phyloP scores from a whole-genome alignment of 2,113 vertebrate species.

The Macquaria ambigua region DNA sequence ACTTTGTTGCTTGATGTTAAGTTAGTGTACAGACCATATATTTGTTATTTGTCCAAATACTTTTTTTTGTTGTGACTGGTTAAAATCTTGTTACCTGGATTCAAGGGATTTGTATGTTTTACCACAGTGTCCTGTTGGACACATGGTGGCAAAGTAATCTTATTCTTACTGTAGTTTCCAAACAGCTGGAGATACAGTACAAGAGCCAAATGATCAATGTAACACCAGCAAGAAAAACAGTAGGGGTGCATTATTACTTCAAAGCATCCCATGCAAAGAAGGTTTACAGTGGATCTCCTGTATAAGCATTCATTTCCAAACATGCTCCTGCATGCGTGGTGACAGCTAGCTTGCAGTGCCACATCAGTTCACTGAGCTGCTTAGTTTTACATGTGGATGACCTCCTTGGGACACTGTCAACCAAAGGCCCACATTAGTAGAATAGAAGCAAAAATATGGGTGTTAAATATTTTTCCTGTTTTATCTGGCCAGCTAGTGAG shows the following conservation, averaged over 20 bases:
- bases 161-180: background rate
- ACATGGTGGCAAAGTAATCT: background rate
- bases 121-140: too few species aligned
- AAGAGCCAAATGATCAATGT: background rate
- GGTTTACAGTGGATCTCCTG: background rate
- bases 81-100: background rate
- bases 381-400: constrained; percentile 40
- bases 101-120: background rate
- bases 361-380: constrained; percentile 14
- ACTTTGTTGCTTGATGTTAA: background rate
- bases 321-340: background rate
- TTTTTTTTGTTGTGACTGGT: background rate
- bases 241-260: background rate
- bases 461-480: constrained; percentile 40
- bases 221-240: background rate
- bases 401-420: constrained; percentile 18
- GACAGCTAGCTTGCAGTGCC: background rate
- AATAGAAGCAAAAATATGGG: constrained; percentile 16
- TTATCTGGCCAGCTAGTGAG: constrained; percentile 24
- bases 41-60: background rate
- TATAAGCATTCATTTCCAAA: background rate
- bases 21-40: background rate
- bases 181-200: background rate
- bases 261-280: background rate
- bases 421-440: constrained; percentile 18